Base-by-base conservation (phyloP, 2,113 vertebrate genomes). In the Helogale parvula region DNA sequence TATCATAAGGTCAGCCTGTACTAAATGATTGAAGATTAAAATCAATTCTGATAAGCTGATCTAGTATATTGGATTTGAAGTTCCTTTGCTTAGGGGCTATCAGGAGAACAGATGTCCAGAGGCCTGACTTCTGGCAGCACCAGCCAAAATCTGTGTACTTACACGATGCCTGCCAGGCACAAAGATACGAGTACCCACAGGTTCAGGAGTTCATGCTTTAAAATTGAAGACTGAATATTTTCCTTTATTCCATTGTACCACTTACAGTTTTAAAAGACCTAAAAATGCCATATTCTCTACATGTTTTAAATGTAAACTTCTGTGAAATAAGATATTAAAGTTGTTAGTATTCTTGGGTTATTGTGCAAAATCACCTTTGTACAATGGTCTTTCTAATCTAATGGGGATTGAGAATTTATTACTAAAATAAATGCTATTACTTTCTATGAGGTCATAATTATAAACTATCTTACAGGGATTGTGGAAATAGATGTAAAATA, bases 271-370 rank as follows among this genome's bases (percentile, higher is more conserved):
- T 76, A 66, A 83, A 93, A 91, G 7, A 93, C 50, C 11, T n/a
- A 25, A 74, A 83, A 80, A 80, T 31, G 74, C 74, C 41, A 77
- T 47, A 77, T 47, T 77, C 1, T 3, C 4, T 29, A 29, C 41
- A 47, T 68, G 31, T 81, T 81, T 85, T 17, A 80, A 50, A 15
- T 50, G 92, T 89, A 85, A 66, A 65, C 35, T 31, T 77, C 15
- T 68, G 7, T 45, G 27, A 90, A 93, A 98, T 92, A 60, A 97
- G 93, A 93, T 90, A 74, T 33, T 17, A 90, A 91, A 90, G 69
- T 15, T 45, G n/a, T 12, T 83, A 63, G n/a, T 74, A 14, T 79
- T 83, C 25, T 79, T 63, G 7, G 23, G 29, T 82, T 13, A 77
- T 60, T 85, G 33, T 79, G 41, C 35, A 82, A 96, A 91, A 74